Conservation (phyloP, 2,113 vertebrate genomes). For the Hiodon alosoides region DNA sequence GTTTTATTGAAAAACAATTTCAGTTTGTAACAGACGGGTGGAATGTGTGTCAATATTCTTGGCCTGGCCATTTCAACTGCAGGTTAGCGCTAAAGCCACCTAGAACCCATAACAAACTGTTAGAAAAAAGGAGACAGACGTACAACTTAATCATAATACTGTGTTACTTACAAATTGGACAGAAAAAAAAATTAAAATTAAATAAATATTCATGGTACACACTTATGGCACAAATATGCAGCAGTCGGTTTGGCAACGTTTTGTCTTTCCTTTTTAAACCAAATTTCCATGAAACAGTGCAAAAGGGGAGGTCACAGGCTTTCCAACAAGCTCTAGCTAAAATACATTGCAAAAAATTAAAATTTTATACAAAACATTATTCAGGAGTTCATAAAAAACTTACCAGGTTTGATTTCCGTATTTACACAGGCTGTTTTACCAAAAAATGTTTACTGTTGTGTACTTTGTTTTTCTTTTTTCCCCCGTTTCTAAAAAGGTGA, state of each 20-base stretch:
- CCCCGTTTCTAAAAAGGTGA: slow-evolving; percentile 77
- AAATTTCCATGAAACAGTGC: slow-evolving; percentile 87
- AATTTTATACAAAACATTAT: slow-evolving; percentile 99
- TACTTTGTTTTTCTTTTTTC: slow-evolving; percentile 67
- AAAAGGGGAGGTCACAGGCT: slow-evolving; percentile 80
- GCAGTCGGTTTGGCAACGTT: slow-evolving; percentile 91
- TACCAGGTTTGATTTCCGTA: slow-evolving; percentile 61
- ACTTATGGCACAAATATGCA: slow-evolving; percentile 98
- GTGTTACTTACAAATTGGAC: slow-evolving; percentile 93
- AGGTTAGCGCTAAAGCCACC: slow-evolving; percentile 68
- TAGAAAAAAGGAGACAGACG: slow-evolving; percentile 63
- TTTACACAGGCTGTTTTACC: slow-evolving; percentile 85
- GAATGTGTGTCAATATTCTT: slow-evolving; percentile 82
- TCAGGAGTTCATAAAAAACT: slow-evolving; percentile 88
- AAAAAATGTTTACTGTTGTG: slow-evolving; percentile 69
- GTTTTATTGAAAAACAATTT: slow-evolving; percentile 99
- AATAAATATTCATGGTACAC: slow-evolving; percentile 99
- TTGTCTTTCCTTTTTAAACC: slow-evolving; percentile 72
- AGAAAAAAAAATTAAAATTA: slow-evolving; percentile 69
- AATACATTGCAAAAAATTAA: slow-evolving; percentile 99
- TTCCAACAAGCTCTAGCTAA: slow-evolving; percentile 97
- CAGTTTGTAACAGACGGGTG: slow-evolving; percentile 95
- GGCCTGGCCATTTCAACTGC: slow-evolving; percentile 52
- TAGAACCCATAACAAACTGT: slow-evolving; percentile 73
- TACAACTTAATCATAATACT: slow-evolving; percentile 95